These are phyloP conservation scores for Prosopocoilus inquinatus DNA, from an alignment of 2,888 invertebrate genomes.

Conservation along the genomic window DNA sequence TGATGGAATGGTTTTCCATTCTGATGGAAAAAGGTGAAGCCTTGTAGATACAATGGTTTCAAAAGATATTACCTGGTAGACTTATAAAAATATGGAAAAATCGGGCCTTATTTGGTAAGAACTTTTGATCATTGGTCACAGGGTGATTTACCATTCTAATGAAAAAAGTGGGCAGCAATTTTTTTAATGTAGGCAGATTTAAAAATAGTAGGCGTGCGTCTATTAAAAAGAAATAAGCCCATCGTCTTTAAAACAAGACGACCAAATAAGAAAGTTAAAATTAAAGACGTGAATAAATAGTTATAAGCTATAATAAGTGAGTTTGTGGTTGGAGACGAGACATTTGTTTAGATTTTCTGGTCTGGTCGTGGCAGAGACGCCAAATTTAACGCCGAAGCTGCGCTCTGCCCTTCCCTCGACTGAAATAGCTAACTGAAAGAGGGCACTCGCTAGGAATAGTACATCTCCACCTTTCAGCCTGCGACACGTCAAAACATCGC, in stretches of 20 bases:
- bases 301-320: constrained; percentile 37
- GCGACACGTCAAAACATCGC: background rate
- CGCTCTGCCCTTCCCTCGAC: constrained; percentile 24
- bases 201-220: no score
- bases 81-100: no score
- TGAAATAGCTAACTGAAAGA: constrained; percentile 45
- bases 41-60: no score
- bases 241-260: background rate
- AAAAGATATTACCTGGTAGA: no score
- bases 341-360: constrained; percentile 47
- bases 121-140: no score
- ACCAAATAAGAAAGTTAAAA: background rate
- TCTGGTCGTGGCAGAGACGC: constrained; percentile 44
- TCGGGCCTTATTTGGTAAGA: no score
- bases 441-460: constrained; percentile 44
- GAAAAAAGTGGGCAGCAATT: no score
- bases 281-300: constrained; percentile 24
- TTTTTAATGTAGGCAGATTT: no score
- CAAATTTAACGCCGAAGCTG: constrained; percentile 41
- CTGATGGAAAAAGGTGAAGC: no score
- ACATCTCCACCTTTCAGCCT: constrained; percentile 16
- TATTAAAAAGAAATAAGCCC: no score
- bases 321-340: constrained; percentile 42
- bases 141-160: no score
- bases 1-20: no score